phyloP scores from a whole-genome alignment of 2,113 vertebrate species.

The Helogale parvula region DNA sequence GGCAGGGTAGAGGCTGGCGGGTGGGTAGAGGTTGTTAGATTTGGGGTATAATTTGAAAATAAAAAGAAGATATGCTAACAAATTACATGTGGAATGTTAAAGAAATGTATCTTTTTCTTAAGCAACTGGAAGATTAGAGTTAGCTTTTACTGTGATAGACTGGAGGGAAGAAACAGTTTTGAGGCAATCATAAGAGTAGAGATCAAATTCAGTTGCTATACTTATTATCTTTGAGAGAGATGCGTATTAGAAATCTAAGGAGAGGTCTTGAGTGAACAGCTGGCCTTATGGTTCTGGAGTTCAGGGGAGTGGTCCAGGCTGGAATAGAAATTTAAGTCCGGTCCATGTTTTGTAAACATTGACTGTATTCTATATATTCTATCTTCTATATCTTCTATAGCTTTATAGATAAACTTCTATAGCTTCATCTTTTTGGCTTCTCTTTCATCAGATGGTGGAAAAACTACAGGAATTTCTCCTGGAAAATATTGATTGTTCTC shows the following conservation, averaged over 20 bases:
- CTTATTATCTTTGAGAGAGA: neutral
- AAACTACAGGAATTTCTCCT: neutral
- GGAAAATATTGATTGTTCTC: neutral
- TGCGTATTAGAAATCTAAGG: neutral
- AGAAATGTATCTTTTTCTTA: neutral
- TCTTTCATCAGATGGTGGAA: neutral
- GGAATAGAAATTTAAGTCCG: neutral
- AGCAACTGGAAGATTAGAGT: neutral
- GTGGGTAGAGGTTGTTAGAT: neutral
- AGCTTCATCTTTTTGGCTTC: neutral
- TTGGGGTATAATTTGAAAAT: neutral
- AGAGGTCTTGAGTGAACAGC: neutral
- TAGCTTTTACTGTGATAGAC: neutral
- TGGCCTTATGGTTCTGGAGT: neutral
- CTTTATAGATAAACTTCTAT: too few relatives aligned
- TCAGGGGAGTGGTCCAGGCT: neutral
- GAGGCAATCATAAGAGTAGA: neutral
- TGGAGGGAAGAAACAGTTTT: neutral
- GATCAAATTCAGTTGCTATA: neutral
- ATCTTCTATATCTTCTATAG: too few relatives aligned
- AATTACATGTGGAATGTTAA: neutral
- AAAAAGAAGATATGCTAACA: neutral
- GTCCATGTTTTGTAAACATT: neutral
- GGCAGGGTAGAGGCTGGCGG: neutral
- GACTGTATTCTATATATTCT: neutral